Percentiles rank a stretch among this genome's conserved stretches.
Evolutionary conservation across 2,113 vertebrate genomes (phyloP).

Genomic region (Sprattus sprattus): DNA sequence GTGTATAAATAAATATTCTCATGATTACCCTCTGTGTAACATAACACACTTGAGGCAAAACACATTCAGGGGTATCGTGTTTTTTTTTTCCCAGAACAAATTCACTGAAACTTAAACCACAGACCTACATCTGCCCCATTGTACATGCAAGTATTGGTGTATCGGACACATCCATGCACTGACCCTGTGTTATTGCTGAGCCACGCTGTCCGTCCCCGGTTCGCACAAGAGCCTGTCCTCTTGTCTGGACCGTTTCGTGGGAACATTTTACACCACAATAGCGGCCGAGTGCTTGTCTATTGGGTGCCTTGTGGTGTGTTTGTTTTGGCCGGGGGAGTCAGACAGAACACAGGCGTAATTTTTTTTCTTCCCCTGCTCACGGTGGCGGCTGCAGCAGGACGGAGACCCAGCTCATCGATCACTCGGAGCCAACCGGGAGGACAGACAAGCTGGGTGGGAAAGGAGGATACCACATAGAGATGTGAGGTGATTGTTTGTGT

Average conservation of each 20-base stretch:
- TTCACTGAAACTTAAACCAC: neutral
- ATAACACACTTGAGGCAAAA: neutral
- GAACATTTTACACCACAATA: constrained; percentile 67
- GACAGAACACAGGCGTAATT: constrained; percentile 55
- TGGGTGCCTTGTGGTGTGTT: constrained; percentile 62
- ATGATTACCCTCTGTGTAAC: neutral
- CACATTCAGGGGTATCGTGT: neutral
- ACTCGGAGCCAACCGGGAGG: constrained; percentile 57
- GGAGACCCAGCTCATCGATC: constrained; percentile 63
- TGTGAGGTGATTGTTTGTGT: neutral
- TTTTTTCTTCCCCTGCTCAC: constrained; percentile 46
- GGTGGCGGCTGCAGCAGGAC: constrained; percentile 48
- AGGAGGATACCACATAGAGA: constrained; percentile 35
- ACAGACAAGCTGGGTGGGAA: constrained; percentile 63
- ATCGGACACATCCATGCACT: constrained; percentile 13
- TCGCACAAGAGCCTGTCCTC: constrained; percentile 37
- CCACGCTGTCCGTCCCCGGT: constrained; percentile 36
- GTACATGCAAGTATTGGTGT: neutral
- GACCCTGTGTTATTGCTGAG: constrained; percentile 45
- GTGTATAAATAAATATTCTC: neutral
- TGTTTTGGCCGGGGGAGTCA: constrained; percentile 66
- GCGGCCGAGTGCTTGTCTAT: constrained; percentile 51
- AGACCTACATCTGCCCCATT: neutral
- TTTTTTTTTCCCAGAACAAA: neutral
- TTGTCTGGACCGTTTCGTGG: constrained; percentile 60